Percentiles rank a stretch among this genome's conserved stretches.
These are phyloP conservation scores for Nanorana parkeri DNA, from an alignment of 2,113 vertebrate species.

Conservation along the genomic window DNA sequence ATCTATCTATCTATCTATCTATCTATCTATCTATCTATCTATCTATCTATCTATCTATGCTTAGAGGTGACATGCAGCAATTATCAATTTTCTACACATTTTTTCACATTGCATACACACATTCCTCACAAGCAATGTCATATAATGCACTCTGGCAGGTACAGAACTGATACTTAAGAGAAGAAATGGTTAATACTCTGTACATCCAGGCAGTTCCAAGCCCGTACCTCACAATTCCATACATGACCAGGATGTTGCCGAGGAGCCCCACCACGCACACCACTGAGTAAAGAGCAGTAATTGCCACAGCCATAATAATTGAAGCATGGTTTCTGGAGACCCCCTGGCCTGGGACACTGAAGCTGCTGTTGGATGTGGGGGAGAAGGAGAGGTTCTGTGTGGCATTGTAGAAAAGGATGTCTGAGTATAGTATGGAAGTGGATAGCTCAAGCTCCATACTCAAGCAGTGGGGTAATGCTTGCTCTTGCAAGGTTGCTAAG, in stretches of 20 bases:
- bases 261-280: slow-evolving; percentile 93
- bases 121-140: too few relatives aligned
- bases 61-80: too few relatives aligned
- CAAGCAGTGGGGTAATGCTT: slow-evolving; percentile 12
- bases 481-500: slow-evolving; percentile 35
- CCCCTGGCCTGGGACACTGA: slow-evolving; percentile 67
- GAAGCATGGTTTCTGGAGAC: slow-evolving; percentile 69
- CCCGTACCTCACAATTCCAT: slow-evolving; percentile 92
- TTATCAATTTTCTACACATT: too few relatives aligned
- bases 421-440: slow-evolving; percentile 63
- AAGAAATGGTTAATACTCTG: neutral
- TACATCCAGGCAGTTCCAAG: neutral
- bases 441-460: slow-evolving; percentile 47
- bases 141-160: too few relatives aligned
- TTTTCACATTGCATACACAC: too few relatives aligned
- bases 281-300: slow-evolving; percentile 90
- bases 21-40: too few relatives aligned
- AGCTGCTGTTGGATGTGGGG: slow-evolving; percentile 60
- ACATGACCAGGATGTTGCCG: slow-evolving; percentile 94
- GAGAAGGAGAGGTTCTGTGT: slow-evolving; percentile 61
- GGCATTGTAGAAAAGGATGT: slow-evolving; percentile 68
- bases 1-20: too few relatives aligned
- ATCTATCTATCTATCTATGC: too few relatives aligned
- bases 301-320: slow-evolving; percentile 84
- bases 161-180: too few relatives aligned